Evolutionary conservation across 1,140 invertebrate genomes (phyloP), one percentile per base, ranked within the genome.

Genomic region (Macrostomum lignano): DNA sequence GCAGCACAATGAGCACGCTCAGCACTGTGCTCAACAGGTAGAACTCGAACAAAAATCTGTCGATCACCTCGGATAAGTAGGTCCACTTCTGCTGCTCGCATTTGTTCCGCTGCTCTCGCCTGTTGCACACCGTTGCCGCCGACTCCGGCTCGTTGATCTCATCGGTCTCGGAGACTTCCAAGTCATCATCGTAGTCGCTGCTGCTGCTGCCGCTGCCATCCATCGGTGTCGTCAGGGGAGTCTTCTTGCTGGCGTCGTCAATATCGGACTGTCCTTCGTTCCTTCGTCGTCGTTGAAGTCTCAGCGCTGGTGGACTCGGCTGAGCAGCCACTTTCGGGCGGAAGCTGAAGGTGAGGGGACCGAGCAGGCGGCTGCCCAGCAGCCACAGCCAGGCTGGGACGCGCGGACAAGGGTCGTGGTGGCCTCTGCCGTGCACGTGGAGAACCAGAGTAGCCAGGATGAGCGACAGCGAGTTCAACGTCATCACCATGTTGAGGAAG

Each of bases 401-500:
- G n/a, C 7, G 5, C 4, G 15, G 7, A 6, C 15, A 7, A 23
- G 7, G 15, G 24, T 13, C 6, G 6, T 7, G 20, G 5, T 21
- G 5, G 6, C 7, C 7, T 11, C 15, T 7, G n/a, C 31, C n/a
- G 10, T 32, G 20, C 20, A 17, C 7, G 10, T 13, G 11, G n/a
- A 32, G 7, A 17, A 32, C 15, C 6, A 32, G 20, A 11, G 31
- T 32, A 6, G 31, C 7, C 7, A 32, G 10, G 10, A 32, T 15
- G 11, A 32, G 10, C 14, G 31, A 32, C n/a, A 32, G 10, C 24
- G 31, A 32, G 24, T 32, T 32, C 6, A 32, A 7, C n/a, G 31
- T 32, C 31, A 32, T 32, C 10, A 32, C 15, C 31, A 32, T 32
- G 15, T 11, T 13, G 7, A 32, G 15, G 24, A 32, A 32, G 11